These are phyloP conservation scores for Drosophila neocordata DNA, from an alignment of 1,140 invertebrate genomes.

Conservation along the genomic window DNA sequence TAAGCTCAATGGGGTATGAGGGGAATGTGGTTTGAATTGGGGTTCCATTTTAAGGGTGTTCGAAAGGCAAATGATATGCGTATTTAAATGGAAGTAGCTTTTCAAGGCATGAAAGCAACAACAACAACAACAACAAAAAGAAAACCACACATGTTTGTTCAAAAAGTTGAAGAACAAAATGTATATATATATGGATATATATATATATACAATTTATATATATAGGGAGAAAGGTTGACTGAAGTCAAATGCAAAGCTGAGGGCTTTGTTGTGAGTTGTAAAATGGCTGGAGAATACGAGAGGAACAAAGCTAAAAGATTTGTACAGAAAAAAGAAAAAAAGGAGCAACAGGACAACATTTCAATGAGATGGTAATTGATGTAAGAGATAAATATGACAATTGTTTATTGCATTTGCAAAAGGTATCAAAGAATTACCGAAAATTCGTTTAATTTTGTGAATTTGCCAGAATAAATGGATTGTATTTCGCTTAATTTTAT, in stretches of 20 bases:
- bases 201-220: background rate
- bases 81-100: conserved; percentile 65
- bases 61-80: conserved; percentile 71
- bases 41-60: conserved; percentile 6
- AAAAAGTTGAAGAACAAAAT: conserved; percentile 2
- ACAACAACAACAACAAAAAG: conserved; percentile 12
- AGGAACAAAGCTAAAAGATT: conserved; percentile 9
- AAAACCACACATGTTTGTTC: background rate
- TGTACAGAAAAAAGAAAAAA: background rate
- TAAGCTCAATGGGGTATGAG: conserved; percentile 42
- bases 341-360: conserved; percentile 9
- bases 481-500: too few relatives aligned
- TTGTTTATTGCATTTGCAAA: conserved; percentile 9
- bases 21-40: conserved; percentile 3
- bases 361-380: conserved; percentile 13
- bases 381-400: conserved; percentile 11
- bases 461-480: too few relatives aligned
- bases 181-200: background rate
- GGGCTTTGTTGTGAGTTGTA: conserved; percentile 6
- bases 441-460: background rate
- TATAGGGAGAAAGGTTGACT: conserved; percentile 3
- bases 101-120: conserved; percentile 35
- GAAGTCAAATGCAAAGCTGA: conserved; percentile 6
- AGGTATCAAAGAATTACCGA: background rate
- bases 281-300: conserved; percentile 1